A percentile compares a stretch with the other conserved stretches of the same genome.
These are phyloP conservation scores for Stenopsyche tienmushanensis DNA, from an alignment of 1,140 invertebrate species.

Conservation along the genomic window DNA sequence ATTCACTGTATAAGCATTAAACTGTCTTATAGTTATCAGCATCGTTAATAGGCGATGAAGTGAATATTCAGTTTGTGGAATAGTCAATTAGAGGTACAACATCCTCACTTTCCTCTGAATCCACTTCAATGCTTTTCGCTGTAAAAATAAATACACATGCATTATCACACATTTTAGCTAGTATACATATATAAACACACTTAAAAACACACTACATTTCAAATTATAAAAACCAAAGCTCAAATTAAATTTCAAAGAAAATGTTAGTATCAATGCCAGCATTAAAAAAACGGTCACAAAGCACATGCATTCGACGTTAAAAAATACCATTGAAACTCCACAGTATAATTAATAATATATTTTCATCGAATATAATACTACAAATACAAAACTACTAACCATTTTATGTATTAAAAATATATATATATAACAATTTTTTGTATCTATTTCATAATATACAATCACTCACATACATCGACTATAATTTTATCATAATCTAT, in stretches of 20 bases:
- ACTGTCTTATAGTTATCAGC: too few relatives aligned
- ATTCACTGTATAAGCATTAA: too few relatives aligned
- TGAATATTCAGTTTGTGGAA: neutral
- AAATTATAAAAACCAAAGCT: constrained; percentile 1
- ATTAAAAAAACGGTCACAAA: neutral
- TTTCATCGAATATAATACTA: constrained; percentile 21
- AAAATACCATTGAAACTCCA: constrained; percentile 11
- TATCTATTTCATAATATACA: neutral
- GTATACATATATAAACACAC: too few relatives aligned
- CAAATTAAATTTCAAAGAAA: neutral
- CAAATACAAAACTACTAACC: constrained; percentile 28
- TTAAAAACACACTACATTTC: neutral
- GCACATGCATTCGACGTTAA: neutral
- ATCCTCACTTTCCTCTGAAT: constrained; percentile 6
- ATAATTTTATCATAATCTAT: neutral
- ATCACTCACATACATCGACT: too few relatives aligned
- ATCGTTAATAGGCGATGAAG: too few relatives aligned
- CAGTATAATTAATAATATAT: constrained; percentile 19
- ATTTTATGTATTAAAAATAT: constrained; percentile 26
- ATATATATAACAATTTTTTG: constrained; percentile 3
- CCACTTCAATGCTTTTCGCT: neutral
- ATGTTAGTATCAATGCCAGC: neutral
- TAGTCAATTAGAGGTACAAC: constrained; percentile 7
- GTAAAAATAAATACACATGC: constrained; percentile 28
- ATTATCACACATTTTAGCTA: constrained; percentile 26